These are phyloP conservation scores for Isurus oxyrinchus DNA, from an alignment of 2,113 vertebrate genomes.

Conservation along the genomic window DNA sequence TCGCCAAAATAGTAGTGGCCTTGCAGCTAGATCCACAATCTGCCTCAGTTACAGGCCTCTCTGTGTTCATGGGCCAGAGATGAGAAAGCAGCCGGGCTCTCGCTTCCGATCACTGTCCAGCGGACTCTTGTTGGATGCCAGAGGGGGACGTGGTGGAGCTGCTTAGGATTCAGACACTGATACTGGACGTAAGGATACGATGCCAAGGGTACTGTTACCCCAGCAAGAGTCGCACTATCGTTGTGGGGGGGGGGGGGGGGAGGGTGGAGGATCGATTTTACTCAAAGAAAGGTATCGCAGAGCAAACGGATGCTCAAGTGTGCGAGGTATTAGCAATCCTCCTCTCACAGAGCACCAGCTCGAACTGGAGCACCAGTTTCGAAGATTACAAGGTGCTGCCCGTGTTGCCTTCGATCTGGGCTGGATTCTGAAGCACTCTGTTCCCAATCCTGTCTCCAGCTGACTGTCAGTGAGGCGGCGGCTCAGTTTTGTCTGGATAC, in stretches of 20 bases:
- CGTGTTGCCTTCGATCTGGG: neutral
- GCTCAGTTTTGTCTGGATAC: constrained; percentile 90
- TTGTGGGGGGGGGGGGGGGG: no score
- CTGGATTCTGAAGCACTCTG: neutral
- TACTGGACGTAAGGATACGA: neutral
- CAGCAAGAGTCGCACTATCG: neutral
- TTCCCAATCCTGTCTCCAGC: constrained; percentile 53
- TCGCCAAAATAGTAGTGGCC: neutral
- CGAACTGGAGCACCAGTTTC: neutral
- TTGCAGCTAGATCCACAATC: neutral
- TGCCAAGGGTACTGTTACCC: neutral
- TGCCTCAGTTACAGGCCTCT: neutral
- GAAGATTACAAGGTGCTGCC: neutral
- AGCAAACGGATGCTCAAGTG: neutral
- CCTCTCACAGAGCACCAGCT: neutral
- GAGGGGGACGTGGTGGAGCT: neutral
- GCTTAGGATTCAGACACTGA: neutral
- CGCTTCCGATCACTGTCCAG: no score
- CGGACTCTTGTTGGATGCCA: neutral
- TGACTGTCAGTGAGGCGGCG: constrained; percentile 92
- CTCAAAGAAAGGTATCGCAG: neutral
- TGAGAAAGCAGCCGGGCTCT: neutral
- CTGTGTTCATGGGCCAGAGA: no score
- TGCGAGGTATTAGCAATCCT: neutral
- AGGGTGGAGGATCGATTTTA: neutral